Conservation (phyloP, 2,113 vertebrate species). For the Hippocampus zosterae region DNA sequence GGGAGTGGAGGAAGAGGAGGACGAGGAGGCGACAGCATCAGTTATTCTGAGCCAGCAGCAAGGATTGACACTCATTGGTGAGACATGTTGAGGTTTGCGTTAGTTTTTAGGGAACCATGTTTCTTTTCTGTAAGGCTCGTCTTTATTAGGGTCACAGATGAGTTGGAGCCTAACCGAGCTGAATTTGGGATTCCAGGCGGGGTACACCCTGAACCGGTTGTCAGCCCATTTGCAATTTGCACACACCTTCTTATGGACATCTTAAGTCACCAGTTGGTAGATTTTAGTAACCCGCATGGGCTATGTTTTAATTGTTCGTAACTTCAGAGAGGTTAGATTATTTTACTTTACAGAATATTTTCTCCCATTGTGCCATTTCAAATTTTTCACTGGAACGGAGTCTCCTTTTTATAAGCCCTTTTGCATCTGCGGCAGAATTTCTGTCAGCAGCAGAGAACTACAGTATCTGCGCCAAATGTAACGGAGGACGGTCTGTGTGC, state of each 20-base stretch:
- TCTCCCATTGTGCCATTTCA: neutral
- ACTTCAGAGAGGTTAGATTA: neutral
- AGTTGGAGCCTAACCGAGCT: neutral
- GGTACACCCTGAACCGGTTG: neutral
- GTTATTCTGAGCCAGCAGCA: slow-evolving; percentile 59
- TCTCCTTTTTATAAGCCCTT: neutral
- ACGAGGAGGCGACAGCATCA: slow-evolving; percentile 47
- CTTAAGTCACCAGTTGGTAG: neutral
- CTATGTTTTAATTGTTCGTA: neutral
- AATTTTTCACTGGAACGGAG: neutral
- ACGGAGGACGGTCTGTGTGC: neutral
- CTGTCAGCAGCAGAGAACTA: neutral
- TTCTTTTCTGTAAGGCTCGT: neutral
- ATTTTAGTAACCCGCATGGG: neutral
- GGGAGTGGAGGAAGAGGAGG: slow-evolving; percentile 66
- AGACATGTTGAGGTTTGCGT: neutral
- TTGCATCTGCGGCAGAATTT: neutral
- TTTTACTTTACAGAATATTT: neutral
- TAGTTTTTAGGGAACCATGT: neutral
- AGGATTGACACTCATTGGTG: slow-evolving; percentile 67
- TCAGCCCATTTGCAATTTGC: neutral
- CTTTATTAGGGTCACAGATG: neutral
- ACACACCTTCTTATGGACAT: neutral
- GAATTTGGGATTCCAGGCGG: neutral
- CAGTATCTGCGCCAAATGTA: neutral